These are phyloP conservation scores for Kryphioiulus occultus DNA, from an alignment of 2,888 invertebrate species.

Conservation along the genomic window DNA sequence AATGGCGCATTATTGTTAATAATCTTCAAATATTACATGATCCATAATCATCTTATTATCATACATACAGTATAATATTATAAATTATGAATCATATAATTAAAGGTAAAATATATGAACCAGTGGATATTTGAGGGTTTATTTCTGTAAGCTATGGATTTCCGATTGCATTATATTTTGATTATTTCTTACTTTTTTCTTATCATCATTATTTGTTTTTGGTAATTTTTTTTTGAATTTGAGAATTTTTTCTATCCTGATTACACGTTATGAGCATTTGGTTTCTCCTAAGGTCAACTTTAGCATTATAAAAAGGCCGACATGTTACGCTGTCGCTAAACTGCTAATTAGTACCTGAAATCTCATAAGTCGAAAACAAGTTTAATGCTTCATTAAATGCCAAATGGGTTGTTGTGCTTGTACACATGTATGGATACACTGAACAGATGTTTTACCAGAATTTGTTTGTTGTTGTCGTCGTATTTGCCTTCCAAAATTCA, in stretches of 20 bases:
- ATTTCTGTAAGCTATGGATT: no score
- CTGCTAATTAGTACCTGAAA: not conserved
- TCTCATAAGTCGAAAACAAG: not conserved
- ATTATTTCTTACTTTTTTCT: no score
- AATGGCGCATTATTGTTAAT: no score
- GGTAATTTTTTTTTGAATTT: no score
- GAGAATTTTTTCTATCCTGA: not conserved
- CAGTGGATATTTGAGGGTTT: no score
- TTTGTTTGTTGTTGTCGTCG: not conserved
- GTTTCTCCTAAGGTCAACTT: not conserved
- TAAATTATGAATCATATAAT: no score
- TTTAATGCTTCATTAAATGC: slow-evolving; percentile 18
- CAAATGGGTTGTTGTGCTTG: not conserved
- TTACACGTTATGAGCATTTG: not conserved
- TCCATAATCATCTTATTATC: no score
- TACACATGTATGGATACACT: not conserved
- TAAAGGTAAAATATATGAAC: no score
- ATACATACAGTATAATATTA: no score
- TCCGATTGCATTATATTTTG: no score
- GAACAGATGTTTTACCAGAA: slow-evolving; percentile 11
- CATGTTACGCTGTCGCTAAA: not conserved
- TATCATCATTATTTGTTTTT: no score
- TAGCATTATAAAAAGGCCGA: not conserved
- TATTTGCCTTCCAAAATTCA: not conserved
- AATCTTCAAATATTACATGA: no score